Conservation (phyloP, 1,140 invertebrate species). For the Caligus rogercresseyi region DNA sequence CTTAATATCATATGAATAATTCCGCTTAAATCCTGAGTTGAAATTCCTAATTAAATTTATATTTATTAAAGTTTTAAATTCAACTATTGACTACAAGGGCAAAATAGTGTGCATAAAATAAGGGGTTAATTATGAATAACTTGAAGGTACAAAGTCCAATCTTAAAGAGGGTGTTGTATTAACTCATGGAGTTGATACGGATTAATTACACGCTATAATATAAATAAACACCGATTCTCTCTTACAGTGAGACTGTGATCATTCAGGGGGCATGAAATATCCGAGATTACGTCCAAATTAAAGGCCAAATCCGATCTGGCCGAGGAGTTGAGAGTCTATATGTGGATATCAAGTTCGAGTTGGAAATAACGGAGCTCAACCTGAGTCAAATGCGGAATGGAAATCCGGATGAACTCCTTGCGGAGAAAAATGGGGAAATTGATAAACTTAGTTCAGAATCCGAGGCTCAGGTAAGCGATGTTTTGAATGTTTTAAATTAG, state of each 20-base stretch:
- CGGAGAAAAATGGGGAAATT: background rate
- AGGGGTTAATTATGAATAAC: too few relatives aligned
- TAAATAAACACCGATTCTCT: background rate
- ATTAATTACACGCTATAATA: background rate
- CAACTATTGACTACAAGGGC: too few relatives aligned
- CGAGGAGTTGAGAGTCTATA: background rate
- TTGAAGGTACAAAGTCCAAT: too few relatives aligned
- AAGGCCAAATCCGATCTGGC: background rate
- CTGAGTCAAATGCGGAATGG: background rate
- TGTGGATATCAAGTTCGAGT: background rate
- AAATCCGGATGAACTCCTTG: background rate
- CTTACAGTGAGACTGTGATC: background rate
- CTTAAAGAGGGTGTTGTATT: too few relatives aligned
- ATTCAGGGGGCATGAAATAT: background rate
- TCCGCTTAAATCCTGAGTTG: too few relatives aligned
- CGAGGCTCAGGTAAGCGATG: too few relatives aligned
- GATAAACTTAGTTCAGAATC: background rate
- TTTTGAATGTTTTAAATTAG: too few relatives aligned
- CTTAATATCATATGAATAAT: too few relatives aligned
- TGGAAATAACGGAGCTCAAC: background rate
- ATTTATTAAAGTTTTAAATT: too few relatives aligned
- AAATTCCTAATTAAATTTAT: too few relatives aligned
- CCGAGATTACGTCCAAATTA: background rate
- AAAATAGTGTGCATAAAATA: too few relatives aligned
- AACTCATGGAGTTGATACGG: too few relatives aligned